A percentile compares a stretch with the other conserved stretches of the same genome.
These are phyloP conservation scores for Lonchura striata DNA, from an alignment of 2,113 vertebrate species.

Conservation along the genomic window DNA sequence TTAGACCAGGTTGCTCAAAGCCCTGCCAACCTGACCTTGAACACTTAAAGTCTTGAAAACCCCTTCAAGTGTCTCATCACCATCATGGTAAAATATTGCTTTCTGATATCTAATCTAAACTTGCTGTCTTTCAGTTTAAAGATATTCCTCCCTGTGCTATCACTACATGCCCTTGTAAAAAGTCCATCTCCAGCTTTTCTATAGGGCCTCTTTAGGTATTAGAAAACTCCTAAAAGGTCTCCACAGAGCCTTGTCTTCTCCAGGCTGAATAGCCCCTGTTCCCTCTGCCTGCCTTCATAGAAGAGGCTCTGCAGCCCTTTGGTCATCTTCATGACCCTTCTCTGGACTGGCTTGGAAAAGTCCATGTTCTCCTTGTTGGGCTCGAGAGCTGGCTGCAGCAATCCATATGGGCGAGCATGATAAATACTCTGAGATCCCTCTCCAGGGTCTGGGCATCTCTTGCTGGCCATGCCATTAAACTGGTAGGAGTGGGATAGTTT, in stretches of 20 bases:
- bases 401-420: no score
- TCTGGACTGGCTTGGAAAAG: not conserved
- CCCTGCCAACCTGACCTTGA: not conserved
- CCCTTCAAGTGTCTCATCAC: rapidly evolving
- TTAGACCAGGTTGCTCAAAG: not conserved
- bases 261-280: not conserved
- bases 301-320: not conserved
- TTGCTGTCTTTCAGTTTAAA: not conserved
- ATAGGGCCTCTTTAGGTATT: not conserved
- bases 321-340: not conserved
- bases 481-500: not conserved
- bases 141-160: not conserved
- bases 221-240: not conserved
- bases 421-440: not conserved
- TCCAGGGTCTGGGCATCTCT: not conserved
- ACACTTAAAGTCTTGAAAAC: not conserved
- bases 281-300: not conserved
- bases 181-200: not conserved
- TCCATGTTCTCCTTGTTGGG: not conserved
- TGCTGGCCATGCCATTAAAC: not conserved
- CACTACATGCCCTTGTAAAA: not conserved
- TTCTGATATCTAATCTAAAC: not conserved
- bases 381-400: not conserved
- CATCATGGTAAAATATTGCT: not conserved
- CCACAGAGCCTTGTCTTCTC: not conserved